Base-by-base conservation (phyloP, 1,140 invertebrate genomes). In the Caenorhabditis inopinata region DNA sequence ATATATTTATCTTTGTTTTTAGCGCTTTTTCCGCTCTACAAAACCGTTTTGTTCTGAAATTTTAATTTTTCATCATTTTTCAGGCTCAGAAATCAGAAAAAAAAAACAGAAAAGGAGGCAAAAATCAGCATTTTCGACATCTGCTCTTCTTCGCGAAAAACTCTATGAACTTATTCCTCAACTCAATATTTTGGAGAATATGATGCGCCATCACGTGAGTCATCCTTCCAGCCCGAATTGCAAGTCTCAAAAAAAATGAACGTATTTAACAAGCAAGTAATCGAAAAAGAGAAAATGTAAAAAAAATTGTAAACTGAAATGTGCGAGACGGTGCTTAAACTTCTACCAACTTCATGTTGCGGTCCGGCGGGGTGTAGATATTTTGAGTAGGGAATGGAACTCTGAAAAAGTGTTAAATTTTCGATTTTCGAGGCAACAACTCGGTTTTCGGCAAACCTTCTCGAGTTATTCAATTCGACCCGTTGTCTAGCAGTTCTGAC, bases 401-500 rank as follows among this genome's bases (percentile, higher is more conserved):
- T 68, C 58, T 68, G 58, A n/a, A 58, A 58, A 3, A 11, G 11
- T 14, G 29, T 58, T 4, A 0, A 9, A 32, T 32, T 74, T 35
- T 4, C n/a, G n/a, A n/a, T n/a, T n/a, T n/a, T n/a, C n/a, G n/a
- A n/a, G n/a, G n/a, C n/a, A n/a, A n/a, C n/a, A n/a, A n/a, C n/a
- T n/a, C n/a, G n/a, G n/a, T n/a, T n/a, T n/a, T n/a, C n/a, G n/a
- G n/a, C n/a, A n/a, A n/a, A 82, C 81, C 81, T 80, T 68, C 81
- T 80, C 1, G 74, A 62, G 42, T 82, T 82, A 62, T 82, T 82
- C 48, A 82, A 48, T 18, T 82, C 81, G 1, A 82, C 74, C 18
- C 81, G 62, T 35, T 73, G 48, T 18, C 81, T 73, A 12, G 82
- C 82, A 2, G 45, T 81, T 23, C 76, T 74, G 18, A 83, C 74